Conservation (phyloP, 2,888 invertebrate genomes). For the Agriopis aurantiaria region DNA sequence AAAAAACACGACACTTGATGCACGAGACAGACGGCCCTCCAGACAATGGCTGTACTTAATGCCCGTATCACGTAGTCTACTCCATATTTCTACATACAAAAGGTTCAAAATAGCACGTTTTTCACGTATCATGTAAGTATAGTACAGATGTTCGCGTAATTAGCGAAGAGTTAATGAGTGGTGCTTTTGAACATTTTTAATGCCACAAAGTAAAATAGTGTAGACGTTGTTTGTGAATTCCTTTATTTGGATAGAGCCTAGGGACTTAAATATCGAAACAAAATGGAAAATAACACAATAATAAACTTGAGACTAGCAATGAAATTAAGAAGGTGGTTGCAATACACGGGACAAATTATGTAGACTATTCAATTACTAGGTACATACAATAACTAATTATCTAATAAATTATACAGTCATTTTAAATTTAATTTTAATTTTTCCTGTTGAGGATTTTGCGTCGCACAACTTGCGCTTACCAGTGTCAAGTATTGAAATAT, state of each 20-base stretch:
- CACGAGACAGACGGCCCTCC: constrained; percentile 76
- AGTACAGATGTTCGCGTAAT: constrained; percentile 67
- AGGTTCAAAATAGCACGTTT: constrained; percentile 33
- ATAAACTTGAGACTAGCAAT: background rate
- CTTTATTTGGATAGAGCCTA: background rate
- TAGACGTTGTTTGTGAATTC: constrained; percentile 9
- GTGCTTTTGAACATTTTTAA: constrained; percentile 48
- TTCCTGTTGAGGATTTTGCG: no score
- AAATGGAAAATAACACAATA: background rate
- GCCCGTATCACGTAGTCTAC: constrained; percentile 65
- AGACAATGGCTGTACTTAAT: constrained; percentile 79
- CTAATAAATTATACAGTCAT: no score
- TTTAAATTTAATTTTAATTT: no score
- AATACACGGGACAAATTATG: background rate
- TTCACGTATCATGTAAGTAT: constrained; percentile 32
- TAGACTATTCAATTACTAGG: no score
- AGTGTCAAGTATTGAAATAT: no score
- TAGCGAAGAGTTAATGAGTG: constrained; percentile 58
- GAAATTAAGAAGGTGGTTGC: background rate
- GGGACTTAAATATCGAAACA: background rate
- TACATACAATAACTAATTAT: no score
- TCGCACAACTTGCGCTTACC: no score
- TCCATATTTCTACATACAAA: constrained; percentile 30
- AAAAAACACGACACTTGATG: constrained; percentile 78
- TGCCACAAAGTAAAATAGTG: constrained; percentile 33